Evolutionary conservation across 2,113 vertebrate species (phyloP), one percentile per base, ranked within the genome.

Genomic region (Cricetomys ansorgei): DNA sequence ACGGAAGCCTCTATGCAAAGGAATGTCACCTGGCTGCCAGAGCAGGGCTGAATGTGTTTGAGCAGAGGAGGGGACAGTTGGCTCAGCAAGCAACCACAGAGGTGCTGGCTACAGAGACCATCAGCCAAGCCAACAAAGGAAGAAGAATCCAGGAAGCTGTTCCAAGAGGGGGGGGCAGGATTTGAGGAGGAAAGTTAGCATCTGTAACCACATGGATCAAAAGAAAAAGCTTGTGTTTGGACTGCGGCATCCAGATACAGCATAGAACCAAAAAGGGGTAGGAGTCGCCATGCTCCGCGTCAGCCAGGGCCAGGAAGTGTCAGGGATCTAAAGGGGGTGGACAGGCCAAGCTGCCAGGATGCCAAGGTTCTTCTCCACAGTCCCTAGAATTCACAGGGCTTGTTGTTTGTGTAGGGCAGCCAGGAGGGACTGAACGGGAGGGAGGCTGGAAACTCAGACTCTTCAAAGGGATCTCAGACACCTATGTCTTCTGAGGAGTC

Each of bases 161-260:
- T 37, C 55, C 29, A 75, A n/a, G 25, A 57, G 5, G 7, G 83
- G 27, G n/a, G n/a, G n/a, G n/a, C n/a, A n/a, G n/a, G n/a, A n/a
- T 37, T 43, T 23, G 16, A 69, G 69, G 48, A 40, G 4, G 6
- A 89, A 21, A 84, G 25, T 29, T 37, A 31, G 31, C 43, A 7
- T 50, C 73, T 75, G 55, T 17, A 57, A 73, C 31, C 27, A 45
- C 91, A 59, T 1, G 1, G 45, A 0, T 37, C 45, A 25, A 40
- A 65, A 43, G 29, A 50, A 65, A 95, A 90, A 57, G 75, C 5
- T 13, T 45, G 43, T 64, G 48, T 69, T 94, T 9, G 12, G 77
- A 21, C 13, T 23, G 27, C 4, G 40, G 21, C 2, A 3, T 65
- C 34, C 16, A 12, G 67, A 34, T 6, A 31, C 0, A 0, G 40